Base-by-base conservation (phyloP, 92 coral and sea anemone species). In the Epizoanthus scotinus region DNA sequence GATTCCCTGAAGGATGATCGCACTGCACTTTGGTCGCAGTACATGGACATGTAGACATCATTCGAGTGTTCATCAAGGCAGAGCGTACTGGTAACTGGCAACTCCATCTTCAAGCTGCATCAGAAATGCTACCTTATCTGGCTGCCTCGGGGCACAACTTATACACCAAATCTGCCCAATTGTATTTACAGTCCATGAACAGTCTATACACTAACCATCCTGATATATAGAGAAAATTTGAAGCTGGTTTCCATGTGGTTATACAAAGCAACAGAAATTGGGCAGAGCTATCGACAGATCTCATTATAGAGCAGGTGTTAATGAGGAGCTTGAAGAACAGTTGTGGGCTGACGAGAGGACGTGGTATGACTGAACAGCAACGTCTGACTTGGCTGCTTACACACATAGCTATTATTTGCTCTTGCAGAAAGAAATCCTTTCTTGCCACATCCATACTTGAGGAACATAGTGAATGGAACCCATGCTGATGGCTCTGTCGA, bases 111-210 rank as follows among this genome's bases (percentile, higher is more conserved):
- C 53, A 86, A 71, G 86, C 83, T 38, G 8, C 63, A 42, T 62
- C 72, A 22, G 42, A 63, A 21, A 83, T 87, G 87, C 83, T 83
- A 26, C 86, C 62, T 61, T 82, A 57, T 29, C 71, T 82, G 25
- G 90, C 82, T 26, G 87, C 84, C 17, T 40, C 90, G 57, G 87
- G 90, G 28, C 77, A 87, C 78, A 68, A 74, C 58, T 34, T 65
- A 20, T 83, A 87, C 49, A 59, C 62, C 0, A 86, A 66, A 25
- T 50, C 47, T 61, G 84, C 84, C 38, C 63, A 67, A 52, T 69
- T 82, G 20, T 55, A 55, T 21, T 55, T 55, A 21, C 60, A 55
- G 0, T 15, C 36, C 57, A 65, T 38, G 21, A 42, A 26, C 84
- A 65, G 42, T 40, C 75, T 63, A 1, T 13, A 63, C 3, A 55